phyloP scores from a whole-genome alignment of 2,797 vertebrate genomes.

The Falco naumanni region DNA sequence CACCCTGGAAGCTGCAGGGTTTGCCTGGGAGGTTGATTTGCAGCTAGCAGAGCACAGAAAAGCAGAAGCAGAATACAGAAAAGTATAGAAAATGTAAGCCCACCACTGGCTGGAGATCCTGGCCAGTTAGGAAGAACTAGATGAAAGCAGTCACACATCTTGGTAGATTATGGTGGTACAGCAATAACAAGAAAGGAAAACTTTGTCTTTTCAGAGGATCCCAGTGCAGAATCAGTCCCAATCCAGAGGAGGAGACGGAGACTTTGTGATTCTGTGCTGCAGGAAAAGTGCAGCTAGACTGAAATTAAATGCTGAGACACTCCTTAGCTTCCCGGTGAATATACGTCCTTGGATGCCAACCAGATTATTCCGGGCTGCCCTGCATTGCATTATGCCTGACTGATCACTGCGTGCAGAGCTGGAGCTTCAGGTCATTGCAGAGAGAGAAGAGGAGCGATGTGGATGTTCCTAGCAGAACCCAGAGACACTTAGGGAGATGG shows the following conservation, averaged over 20 bases:
- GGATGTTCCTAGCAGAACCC: conserved; percentile 54
- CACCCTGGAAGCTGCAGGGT: conserved; percentile 74
- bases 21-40: conserved; percentile 31
- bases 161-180: conserved; percentile 73
- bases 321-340: conserved; percentile 78
- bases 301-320: conserved; percentile 79
- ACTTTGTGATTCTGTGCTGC: conserved; percentile 74
- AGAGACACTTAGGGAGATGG: conserved; percentile 45
- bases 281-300: conserved; percentile 77
- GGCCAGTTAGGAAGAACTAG: conserved; percentile 98
- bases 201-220: conserved; percentile 61
- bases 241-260: conserved; percentile 58
- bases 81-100: conserved; percentile 79
- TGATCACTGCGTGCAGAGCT: conserved; percentile 77
- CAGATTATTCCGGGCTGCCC: conserved; percentile 81
- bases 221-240: conserved; percentile 71
- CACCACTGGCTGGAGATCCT: conserved; percentile 93
- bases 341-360: conserved; percentile 80
- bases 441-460: conserved; percentile 60
- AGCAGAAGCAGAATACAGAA: conserved; percentile 72
- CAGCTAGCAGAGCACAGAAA: conserved; percentile 70
- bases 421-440: conserved; percentile 75
- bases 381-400: conserved; percentile 75
- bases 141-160: conserved; percentile 99
- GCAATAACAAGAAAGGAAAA: conserved; percentile 58